Evolutionary conservation across 2,888 invertebrate genomes (phyloP), one percentile per base, ranked within the genome.

Genomic region (Pharmacophagus antenor): DNA sequence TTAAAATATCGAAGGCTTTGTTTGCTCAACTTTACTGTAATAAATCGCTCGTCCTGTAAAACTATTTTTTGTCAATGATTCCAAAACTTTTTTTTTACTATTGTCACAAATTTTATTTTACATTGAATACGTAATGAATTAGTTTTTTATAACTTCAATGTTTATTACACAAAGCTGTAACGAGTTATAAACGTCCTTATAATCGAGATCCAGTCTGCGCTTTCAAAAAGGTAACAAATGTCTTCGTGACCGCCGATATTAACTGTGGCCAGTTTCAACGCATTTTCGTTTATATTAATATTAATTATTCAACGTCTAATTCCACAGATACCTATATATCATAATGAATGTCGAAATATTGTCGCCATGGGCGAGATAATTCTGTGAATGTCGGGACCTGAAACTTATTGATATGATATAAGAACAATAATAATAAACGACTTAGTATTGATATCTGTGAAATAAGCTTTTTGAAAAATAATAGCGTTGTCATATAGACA

Each of bases 321-420:
- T 64, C 54, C 65, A 67, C 65, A 65, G 65, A 63, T 63, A 67
- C 54, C 67, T 64, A 74, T 76, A 68, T 70, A 68, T 75, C 73
- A 74, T 71, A 70, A 76, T 75, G 71, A 76, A 71, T 64, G 73
- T 70, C 66, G 58, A 47, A 50, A 56, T 50, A 65, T 63, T 65
- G 67, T 69, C 66, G 66, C 68, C 66, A 65, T 65, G 25, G 66
- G 65, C 66, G 67, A 71, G 65, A 69, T 70, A 67, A 68, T 66
- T 59, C 56, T 50, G 18, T 51, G 52, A 48, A 56, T 27, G 61
- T 57, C 54, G 46, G 31, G 58, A 47, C 52, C 23, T 48, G 48
- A 49, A 56, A 46, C 31, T 44, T 63, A 60, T 61, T 55, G 27
- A 61, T 44, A 61, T 42, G 48, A 60, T 63, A 60, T 58, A 58